Conservation (phyloP, 2,888 invertebrate species). For the Coleophora deauratella region DNA sequence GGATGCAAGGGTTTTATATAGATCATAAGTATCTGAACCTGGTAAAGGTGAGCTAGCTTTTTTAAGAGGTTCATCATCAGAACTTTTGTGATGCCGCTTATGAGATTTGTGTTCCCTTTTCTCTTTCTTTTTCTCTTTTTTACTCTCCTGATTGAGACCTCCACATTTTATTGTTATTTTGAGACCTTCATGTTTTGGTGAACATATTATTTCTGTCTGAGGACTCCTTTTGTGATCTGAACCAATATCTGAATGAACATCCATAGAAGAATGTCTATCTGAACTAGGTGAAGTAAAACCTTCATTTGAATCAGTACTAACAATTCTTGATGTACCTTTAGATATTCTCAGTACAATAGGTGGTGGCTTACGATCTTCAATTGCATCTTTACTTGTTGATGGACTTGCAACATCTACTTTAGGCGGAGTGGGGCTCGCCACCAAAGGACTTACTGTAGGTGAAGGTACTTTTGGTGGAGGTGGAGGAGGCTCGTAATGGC, state of each 20-base stretch:
- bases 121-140: constrained; percentile 63
- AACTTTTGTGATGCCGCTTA: constrained; percentile 60
- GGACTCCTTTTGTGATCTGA: constrained; percentile 59
- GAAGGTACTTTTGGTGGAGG: constrained; percentile 46
- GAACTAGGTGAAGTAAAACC: constrained; percentile 71
- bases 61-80: constrained; percentile 49
- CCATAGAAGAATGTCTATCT: constrained; percentile 66
- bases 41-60: constrained; percentile 66
- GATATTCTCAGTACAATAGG: constrained; percentile 92
- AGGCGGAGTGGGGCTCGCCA: constrained; percentile 48
- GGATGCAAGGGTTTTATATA: constrained; percentile 69
- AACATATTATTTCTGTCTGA: constrained; percentile 59
- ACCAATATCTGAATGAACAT: constrained; percentile 57
- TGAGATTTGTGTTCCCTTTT: constrained; percentile 72
- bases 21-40: constrained; percentile 64
- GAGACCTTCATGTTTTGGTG: constrained; percentile 67
- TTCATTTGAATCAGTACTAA: constrained; percentile 79
- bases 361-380: constrained; percentile 76
- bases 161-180: constrained; percentile 70
- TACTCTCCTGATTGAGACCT: constrained; percentile 48
- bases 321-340: constrained; percentile 79
- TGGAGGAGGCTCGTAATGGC: constrained; percentile 43
- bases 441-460: constrained; percentile 62
- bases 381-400: constrained; percentile 60
- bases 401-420: constrained; percentile 60